These are phyloP conservation scores for Mesorhabditis spiculigera DNA, from an alignment of 2,888 invertebrate genomes.

Conservation along the genomic window DNA sequence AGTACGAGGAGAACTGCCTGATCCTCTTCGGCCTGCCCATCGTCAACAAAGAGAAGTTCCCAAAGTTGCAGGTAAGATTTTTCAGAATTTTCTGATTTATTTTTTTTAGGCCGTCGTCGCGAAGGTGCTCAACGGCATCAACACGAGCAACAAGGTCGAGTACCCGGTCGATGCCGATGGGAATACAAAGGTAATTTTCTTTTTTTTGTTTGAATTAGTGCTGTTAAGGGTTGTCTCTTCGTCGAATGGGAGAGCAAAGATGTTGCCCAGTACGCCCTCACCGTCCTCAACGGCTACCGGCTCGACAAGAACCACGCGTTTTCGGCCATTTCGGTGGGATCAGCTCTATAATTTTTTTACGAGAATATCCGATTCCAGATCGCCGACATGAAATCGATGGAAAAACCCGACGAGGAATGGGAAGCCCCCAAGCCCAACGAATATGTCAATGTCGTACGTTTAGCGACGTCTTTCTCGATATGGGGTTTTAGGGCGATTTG, in stretches of 20 bases:
- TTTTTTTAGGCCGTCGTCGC: conserved; percentile 21
- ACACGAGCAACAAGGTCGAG: conserved; percentile 78
- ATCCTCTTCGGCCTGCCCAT: conserved; percentile 94
- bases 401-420: conserved; percentile 87
- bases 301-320: conserved; percentile 93
- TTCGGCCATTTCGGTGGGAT: conserved; percentile 70
- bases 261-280: conserved; percentile 73
- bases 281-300: conserved; percentile 83
- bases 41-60: conserved; percentile 83
- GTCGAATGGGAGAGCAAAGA: conserved; percentile 45
- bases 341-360: conserved; percentile 74
- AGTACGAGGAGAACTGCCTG: conserved; percentile 90
- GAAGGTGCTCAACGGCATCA: conserved; percentile 76
- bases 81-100: neutral
- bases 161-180: conserved; percentile 81
- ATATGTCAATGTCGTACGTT: conserved; percentile 69
- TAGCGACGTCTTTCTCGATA: neutral
- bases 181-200: conserved; percentile 65
- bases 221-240: conserved; percentile 48
- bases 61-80: conserved; percentile 69
- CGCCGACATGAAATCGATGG: conserved; percentile 67
- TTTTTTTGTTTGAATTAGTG: conserved; percentile 14
- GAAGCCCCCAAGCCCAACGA: conserved; percentile 82
- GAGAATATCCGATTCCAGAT: conserved; percentile 68
- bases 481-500: conserved; percentile 72